Evolutionary conservation across 1,140 invertebrate genomes (phyloP).

Genomic region (Eubasilissa regina): DNA sequence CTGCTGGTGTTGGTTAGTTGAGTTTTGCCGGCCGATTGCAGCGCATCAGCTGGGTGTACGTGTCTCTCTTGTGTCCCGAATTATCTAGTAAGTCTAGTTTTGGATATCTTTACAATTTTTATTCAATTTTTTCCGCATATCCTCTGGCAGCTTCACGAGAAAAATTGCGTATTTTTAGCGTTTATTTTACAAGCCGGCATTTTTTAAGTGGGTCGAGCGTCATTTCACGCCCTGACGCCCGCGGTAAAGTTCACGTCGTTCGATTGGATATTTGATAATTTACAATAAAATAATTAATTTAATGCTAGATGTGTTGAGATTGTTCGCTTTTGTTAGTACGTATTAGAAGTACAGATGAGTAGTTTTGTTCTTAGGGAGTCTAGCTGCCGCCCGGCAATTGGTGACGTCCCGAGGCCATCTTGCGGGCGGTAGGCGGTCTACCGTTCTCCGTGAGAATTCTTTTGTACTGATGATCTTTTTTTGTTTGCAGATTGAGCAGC

Average conservation of each 20-base stretch:
- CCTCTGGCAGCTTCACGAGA: not conserved
- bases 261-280: too few relatives aligned
- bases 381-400: not conserved
- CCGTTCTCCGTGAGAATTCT: conserved; percentile 17
- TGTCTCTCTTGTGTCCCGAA: not conserved
- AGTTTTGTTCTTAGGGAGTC: too few relatives aligned
- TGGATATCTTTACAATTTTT: not conserved
- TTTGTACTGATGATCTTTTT: conserved; percentile 16
- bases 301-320: too few relatives aligned
- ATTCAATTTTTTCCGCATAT: not conserved
- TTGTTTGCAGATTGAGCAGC: conserved; percentile 40
- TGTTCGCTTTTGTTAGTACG: too few relatives aligned
- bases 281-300: too few relatives aligned
- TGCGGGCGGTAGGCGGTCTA: conserved; percentile 2
- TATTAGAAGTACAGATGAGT: too few relatives aligned
- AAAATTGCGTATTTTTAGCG: not conserved
- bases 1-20: conserved; percentile 5
- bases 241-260: not conserved
- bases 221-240: conserved; percentile 27
- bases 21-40: conserved; percentile 1
- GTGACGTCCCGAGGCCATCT: conserved; percentile 3
- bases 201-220: conserved; percentile 32
- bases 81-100: conserved; percentile 29
- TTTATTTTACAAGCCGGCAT: conserved; percentile 6
- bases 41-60: not conserved